Base-by-base conservation (phyloP, 2,888 invertebrate genomes). In the Abrostola triplasia region DNA sequence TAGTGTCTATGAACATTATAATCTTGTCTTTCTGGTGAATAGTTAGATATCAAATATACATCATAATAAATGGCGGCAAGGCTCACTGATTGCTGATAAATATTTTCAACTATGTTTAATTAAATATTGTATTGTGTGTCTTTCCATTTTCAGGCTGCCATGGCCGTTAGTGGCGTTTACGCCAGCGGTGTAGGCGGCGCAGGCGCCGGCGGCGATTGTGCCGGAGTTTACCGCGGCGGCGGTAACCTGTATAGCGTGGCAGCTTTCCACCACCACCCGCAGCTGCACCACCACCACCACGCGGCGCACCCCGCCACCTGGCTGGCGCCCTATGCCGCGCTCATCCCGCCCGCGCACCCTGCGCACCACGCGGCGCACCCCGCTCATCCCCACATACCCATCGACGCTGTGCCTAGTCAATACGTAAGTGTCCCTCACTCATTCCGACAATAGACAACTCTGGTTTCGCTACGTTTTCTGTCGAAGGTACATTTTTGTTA, bases 331-430 rank as follows among this genome's bases (percentile, higher is more conserved):
- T 95, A 90, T 89, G 95, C 89, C 56, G 88, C 92, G 65, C 90
- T 92, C 67, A 85, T 91, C 77, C 94, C 92, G 79, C 94, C 91
- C 58, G 90, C 90, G 70, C 93, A 90, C 83, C 85, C 87, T 57
- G 81, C 88, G 62, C 90, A 88, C 76, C 92, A 89, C 85, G 93
- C 86, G 49, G 84, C 90, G 47, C 92, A 91, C 73, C 88, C 90
- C 59, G 88, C 91, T 66, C 95, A 92, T 81, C 92, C 88, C 67
- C 95, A 91, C 81, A 88, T 93, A 86, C 94, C 93, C 77, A 92
- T 93, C 83, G 93, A 93, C 80, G 90, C 93, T 59, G 93, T 93
- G 87, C 92, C 93, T 88, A 93, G 90, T 90, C 94, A 94, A 94
- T 94, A 93, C 84, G 94, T 94, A 76, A 92, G 94, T 91, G 60